Evolutionary conservation across 92 coral and sea anemone species (phyloP).

Genomic region (Micromussa lordhowensis): DNA sequence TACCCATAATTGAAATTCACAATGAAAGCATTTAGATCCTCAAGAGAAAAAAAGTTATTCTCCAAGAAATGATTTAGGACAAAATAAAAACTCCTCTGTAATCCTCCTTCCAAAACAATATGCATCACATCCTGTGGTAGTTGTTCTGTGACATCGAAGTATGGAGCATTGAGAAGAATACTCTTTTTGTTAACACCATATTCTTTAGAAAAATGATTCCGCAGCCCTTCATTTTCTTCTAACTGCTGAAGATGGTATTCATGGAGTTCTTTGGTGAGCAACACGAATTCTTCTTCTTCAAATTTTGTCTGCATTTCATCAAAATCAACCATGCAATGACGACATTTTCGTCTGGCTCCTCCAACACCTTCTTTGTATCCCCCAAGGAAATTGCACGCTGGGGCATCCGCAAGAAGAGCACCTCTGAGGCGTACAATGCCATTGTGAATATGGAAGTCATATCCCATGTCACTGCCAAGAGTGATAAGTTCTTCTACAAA

Average conservation of each 20-base stretch:
- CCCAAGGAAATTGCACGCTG: too few relatives aligned
- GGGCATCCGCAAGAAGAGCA: too few relatives aligned
- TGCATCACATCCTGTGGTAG: conserved; percentile 34
- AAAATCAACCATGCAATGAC: conserved; percentile 49
- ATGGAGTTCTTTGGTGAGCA: conserved; percentile 30
- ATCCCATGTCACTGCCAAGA: too few relatives aligned
- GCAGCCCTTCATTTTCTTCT: conserved; percentile 7
- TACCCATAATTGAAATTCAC: conserved; percentile 27
- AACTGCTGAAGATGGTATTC: conserved; percentile 11
- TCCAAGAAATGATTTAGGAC: background rate
- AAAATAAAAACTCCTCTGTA: conserved; percentile 4
- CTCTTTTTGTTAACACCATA: conserved; percentile 43
- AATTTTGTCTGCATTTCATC: conserved; percentile 43
- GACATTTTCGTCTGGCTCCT: conserved; percentile 47
- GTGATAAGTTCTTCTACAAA: too few relatives aligned
- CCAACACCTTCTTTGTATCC: too few relatives aligned
- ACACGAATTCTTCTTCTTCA: conserved; percentile 37
- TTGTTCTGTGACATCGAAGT: conserved; percentile 23
- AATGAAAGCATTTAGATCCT: conserved; percentile 21
- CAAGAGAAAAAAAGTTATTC: background rate
- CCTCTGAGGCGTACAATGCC: too few relatives aligned
- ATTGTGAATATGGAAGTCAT: too few relatives aligned
- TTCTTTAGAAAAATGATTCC: conserved; percentile 24
- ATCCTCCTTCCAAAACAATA: conserved; percentile 22
- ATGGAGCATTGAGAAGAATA: conserved; percentile 40